Base-by-base conservation (phyloP, 53 echinoderm and acorn worm genomes). In the Holothuria scabra region DNA sequence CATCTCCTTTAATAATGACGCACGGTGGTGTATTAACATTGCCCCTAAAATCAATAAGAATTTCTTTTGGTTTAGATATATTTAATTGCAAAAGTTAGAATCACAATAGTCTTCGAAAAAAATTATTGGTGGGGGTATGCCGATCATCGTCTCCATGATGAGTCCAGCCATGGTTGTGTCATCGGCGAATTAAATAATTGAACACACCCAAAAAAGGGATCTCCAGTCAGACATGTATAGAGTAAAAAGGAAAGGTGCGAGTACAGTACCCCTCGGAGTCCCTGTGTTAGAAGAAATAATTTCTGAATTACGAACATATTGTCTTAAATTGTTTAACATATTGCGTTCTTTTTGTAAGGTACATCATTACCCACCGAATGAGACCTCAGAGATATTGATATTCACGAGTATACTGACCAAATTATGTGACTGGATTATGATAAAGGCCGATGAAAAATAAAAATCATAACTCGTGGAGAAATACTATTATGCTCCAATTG, bases 391-490 rank as follows among this genome's bases (percentile, higher is more conserved):
- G 5, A 74, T 24, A 13, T 46, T 24, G 48, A 74, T 74, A 32
- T 25, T 18, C 1, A 46, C 4, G 21, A 74, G 49, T 49, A 46
- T 74, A 22, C 9, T 46, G 6, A 26, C 52, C 24, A 74, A 49
- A 46, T 21, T 48, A 74, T 74, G 74, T 1, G 74, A 49, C 49
- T 74, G n/a, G n/a, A n/a, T n/a, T n/a, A n/a, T n/a, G n/a, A n/a
- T n/a, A n/a, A n/a, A n/a, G n/a, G n/a, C n/a, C 46, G 41, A 71
- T 2, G 28, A 49, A 74, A 74, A 49, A 46, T 25, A 24, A 46
- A 74, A 48, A 74, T 12, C 70, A 0, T 70, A 16, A 29, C 8
- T 3, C 11, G 34, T 31, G 70, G 35, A 35, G 34, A 70, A 38
- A 19, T 46, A 21, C 74, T 49, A 25, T 7, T 32, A n/a, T 48